Evolutionary conservation across 2,888 invertebrate genomes (phyloP).

Genomic region (Mimas tiliae): DNA sequence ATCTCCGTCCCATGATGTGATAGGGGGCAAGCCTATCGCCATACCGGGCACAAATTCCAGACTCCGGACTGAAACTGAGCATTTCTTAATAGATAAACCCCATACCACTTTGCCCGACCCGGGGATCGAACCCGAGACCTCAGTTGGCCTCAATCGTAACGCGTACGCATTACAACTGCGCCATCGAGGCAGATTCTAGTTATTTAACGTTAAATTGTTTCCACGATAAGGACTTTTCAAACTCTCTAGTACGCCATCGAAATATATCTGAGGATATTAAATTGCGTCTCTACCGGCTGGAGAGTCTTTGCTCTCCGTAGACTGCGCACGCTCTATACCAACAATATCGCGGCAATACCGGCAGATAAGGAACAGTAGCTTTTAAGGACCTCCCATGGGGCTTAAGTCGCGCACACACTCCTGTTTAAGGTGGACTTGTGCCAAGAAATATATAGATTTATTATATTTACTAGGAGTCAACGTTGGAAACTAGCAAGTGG

Average conservation of each 20-base stretch:
- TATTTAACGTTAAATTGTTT: constrained; percentile 17
- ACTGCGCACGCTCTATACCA: constrained; percentile 20
- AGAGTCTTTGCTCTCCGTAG: not conserved
- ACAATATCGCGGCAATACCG: constrained; percentile 29
- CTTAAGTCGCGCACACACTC: constrained; percentile 32
- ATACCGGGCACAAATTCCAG: too few species aligned
- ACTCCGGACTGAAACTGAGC: too few species aligned
- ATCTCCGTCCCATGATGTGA: too few species aligned
- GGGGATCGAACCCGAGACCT: too few species aligned
- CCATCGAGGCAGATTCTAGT: too few species aligned
- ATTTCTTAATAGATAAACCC: too few species aligned
- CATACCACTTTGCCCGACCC: too few species aligned
- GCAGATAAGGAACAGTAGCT: constrained; percentile 53
- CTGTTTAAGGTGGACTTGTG: constrained; percentile 5
- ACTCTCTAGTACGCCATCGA: constrained; percentile 23
- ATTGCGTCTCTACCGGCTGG: constrained; percentile 20
- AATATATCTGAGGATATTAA: constrained; percentile 29
- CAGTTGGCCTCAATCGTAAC: too few species aligned
- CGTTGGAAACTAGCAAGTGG: too few species aligned
- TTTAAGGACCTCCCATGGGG: constrained; percentile 38
- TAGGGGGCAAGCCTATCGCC: too few species aligned
- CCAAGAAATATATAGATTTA: constrained; percentile 9
- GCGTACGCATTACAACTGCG: too few species aligned
- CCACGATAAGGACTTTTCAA: constrained; percentile 19
- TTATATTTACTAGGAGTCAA: not conserved